Conservation (phyloP, 2,888 invertebrate species). For the Tupiocoris notatus region DNA sequence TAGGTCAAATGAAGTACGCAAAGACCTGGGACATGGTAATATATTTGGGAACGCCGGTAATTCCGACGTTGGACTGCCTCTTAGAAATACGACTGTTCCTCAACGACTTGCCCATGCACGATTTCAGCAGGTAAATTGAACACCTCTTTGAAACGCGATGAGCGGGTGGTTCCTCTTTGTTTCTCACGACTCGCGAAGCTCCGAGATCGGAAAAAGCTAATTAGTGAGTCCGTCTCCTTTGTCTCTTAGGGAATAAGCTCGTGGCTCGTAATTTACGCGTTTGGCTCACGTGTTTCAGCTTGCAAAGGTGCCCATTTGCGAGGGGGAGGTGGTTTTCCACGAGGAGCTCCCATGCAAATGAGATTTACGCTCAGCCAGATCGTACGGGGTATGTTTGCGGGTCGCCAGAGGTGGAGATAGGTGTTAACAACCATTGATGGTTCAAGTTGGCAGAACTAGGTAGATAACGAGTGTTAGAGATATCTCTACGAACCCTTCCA, state of each 20-base stretch:
- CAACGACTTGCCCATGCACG: constrained; percentile 98
- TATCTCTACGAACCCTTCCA: too few species aligned
- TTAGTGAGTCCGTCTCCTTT: not conserved
- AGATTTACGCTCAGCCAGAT: too few species aligned
- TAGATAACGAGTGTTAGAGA: too few species aligned
- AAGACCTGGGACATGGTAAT: constrained; percentile 97
- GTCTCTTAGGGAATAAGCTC: not conserved
- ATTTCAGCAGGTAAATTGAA: constrained; percentile 79
- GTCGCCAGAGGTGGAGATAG: too few species aligned
- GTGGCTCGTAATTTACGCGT: not conserved
- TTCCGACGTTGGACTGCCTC: constrained; percentile 90
- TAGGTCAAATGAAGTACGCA: constrained; percentile 84
- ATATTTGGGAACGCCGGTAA: constrained; percentile 93
- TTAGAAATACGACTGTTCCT: constrained; percentile 92
- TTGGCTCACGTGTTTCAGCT: not conserved
- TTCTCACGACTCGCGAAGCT: not conserved
- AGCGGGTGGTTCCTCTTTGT: not conserved
- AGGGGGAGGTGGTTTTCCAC: not conserved
- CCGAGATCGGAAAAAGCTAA: not conserved
- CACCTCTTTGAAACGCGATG: not conserved
- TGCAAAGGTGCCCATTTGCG: not conserved
- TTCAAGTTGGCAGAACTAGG: too few species aligned
- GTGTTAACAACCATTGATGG: too few species aligned
- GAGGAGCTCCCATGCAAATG: not conserved
- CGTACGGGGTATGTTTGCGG: too few species aligned